A percentile compares a stretch with the other conserved stretches of the same genome.
These are phyloP conservation scores for Ptychadena robeensis DNA, from an alignment of 2,797 vertebrate species.

Conservation along the genomic window DNA sequence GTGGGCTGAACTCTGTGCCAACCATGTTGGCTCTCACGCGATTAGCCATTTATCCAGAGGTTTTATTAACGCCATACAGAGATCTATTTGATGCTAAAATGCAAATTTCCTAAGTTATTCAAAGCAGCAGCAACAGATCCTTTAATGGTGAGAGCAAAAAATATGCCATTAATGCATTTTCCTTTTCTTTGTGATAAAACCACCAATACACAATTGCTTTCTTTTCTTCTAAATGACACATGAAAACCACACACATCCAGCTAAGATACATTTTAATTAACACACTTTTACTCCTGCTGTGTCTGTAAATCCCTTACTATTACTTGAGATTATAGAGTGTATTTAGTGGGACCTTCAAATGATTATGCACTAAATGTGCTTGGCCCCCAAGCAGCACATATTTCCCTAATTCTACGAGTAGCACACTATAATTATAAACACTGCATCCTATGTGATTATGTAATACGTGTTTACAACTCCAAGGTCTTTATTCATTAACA, in stretches of 20 bases:
- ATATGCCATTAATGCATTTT: neutral
- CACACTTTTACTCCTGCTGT: neutral
- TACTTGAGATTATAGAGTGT: slow-evolving; percentile 12
- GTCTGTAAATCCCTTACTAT: slow-evolving; percentile 16
- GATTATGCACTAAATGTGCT: neutral
- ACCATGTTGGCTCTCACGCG: too few species aligned
- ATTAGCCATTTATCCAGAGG: neutral
- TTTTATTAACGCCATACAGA: neutral
- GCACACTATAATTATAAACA: slow-evolving; percentile 1
- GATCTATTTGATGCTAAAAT: too few species aligned
- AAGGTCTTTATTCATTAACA: neutral
- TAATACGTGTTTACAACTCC: neutral
- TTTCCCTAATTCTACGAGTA: neutral
- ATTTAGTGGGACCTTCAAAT: neutral
- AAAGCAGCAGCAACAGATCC: neutral
- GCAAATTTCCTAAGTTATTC: neutral
- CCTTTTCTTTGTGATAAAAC: neutral
- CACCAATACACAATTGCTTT: neutral
- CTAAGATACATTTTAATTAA: slow-evolving; percentile 16
- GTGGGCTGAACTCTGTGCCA: too few species aligned
- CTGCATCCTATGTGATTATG: slow-evolving; percentile 7
- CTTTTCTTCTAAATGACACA: neutral
- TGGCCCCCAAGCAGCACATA: neutral
- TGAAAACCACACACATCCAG: neutral
- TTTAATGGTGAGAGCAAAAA: too few species aligned